phyloP scores from a whole-genome alignment of 2,797 vertebrate genomes.

The Microctenopoma steveboyesi region DNA sequence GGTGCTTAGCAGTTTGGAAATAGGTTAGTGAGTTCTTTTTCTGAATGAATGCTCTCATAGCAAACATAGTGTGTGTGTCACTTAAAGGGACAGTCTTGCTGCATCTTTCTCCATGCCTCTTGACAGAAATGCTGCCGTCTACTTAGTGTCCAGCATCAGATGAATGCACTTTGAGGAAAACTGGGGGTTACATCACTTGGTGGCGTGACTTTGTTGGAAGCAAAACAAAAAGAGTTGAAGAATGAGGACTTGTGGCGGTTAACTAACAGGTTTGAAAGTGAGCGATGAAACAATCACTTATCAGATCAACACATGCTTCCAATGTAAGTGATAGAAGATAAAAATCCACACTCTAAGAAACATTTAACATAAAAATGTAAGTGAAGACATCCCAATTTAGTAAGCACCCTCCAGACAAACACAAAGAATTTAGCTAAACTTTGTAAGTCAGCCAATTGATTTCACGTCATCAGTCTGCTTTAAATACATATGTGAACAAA shows the following conservation, averaged over 20 bases:
- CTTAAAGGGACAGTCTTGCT: neutral
- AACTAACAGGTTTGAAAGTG: slow-evolving; percentile 27
- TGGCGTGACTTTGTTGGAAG: slow-evolving; percentile 59
- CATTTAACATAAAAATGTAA: too few species aligned
- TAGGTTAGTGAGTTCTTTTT: slow-evolving; percentile 44
- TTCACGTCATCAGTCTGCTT: too few species aligned
- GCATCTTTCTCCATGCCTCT: slow-evolving; percentile 11
- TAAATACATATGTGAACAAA: too few species aligned
- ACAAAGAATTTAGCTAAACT: too few species aligned
- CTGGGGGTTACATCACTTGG: slow-evolving; percentile 29
- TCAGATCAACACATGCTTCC: neutral
- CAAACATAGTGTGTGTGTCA: slow-evolving; percentile 15
- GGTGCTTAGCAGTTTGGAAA: slow-evolving; percentile 22
- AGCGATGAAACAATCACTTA: neutral
- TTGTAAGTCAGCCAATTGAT: too few species aligned
- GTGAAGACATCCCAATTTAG: too few species aligned
- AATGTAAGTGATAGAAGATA: neutral
- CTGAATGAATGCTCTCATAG: slow-evolving; percentile 50
- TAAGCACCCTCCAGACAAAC: too few species aligned
- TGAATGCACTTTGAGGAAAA: slow-evolving; percentile 47
- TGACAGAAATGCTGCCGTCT: slow-evolving; percentile 24
- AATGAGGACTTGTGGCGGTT: slow-evolving; percentile 39
- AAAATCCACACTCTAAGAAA: too few species aligned
- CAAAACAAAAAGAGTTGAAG: slow-evolving; percentile 50
- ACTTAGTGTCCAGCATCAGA: slow-evolving; percentile 14